Evolutionary conservation across 2,113 vertebrate genomes (phyloP), one percentile per base, ranked within the genome.

Genomic region (Opisthocomus hoazin): DNA sequence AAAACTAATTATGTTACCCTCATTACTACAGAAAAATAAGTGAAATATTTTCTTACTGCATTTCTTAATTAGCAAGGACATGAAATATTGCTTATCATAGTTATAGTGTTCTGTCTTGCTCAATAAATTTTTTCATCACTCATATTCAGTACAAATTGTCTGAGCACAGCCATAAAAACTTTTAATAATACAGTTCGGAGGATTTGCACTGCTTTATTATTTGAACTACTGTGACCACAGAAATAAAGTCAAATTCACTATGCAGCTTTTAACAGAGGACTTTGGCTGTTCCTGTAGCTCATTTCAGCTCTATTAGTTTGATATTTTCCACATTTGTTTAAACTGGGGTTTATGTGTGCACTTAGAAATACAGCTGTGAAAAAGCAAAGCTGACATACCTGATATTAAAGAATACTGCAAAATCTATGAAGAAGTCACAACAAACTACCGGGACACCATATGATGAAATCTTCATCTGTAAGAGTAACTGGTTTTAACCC

Each of bases 401-500:
- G 11, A 50, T 80, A 50, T 32, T 71, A 93, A 76, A 79, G 24
- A 90, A 58, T 37, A 43, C 22, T 48, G 26, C 7, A 87, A 66
- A 82, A 83, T 73, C 34, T 82, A 50, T 32, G n/a, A 48, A 30
- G 16, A 84, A 80, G 11, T 22, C 30, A 74, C 22, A 57, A 82
- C n/a, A 85, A 68, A 61, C 4, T 36, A 63, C n/a, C 34, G 57
- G 32, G 19, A 50, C 41, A 85, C 12, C 11, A 12, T 14, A 51
- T 0, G 9, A 83, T 37, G 16, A 61, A 61, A 54, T 73, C 61
- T 60, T 75, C 0, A 0, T 37, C 70, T 8, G 0, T 46, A 46
- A 75, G 10, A 65, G 12, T 17, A 91, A 29, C 34, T 10, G 27
- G 57, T 27, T 91, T 84, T 56, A 82, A 26, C 27, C 18, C n/a